A percentile compares a stretch with the other conserved stretches of the same genome.
These are phyloP conservation scores for rabbit (Oryctolagus cuniculus) DNA, from an alignment of 2,113 vertebrate genomes.

Conservation along the genomic window DNA sequence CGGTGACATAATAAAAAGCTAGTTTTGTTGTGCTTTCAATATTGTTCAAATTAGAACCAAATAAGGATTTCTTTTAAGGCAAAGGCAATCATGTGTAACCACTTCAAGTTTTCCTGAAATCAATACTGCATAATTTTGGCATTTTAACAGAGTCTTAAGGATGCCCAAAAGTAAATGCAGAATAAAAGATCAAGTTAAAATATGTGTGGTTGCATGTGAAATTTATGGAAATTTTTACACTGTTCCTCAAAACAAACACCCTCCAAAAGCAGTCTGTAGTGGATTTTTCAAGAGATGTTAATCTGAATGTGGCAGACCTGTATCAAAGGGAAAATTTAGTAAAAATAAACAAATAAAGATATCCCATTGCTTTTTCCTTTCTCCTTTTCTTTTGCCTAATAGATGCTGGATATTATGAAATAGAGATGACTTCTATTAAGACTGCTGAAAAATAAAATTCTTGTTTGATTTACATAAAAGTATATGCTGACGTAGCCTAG, in stretches of 20 bases:
- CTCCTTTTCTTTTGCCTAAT: background rate
- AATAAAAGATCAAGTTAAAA: constrained; percentile 71
- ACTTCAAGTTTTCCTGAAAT: constrained; percentile 78
- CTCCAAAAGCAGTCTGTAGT: constrained; percentile 20
- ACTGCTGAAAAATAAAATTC: background rate
- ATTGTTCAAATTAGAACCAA: constrained; percentile 72
- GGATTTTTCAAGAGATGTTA: background rate
- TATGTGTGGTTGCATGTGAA: constrained; percentile 72
- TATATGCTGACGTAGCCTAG: background rate
- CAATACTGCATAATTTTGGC: constrained; percentile 75
- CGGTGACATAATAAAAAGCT: constrained; percentile 74
- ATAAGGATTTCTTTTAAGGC: constrained; percentile 73
- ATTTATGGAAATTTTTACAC: constrained; percentile 69
- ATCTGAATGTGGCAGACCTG: background rate
- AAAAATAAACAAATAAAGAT: constrained; percentile 13
- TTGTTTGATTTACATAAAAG: background rate
- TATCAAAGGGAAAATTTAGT: constrained; percentile 17
- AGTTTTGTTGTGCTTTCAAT: constrained; percentile 57
- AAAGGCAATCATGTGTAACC: constrained; percentile 71
- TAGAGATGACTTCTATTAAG: background rate
- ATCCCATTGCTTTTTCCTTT: background rate
- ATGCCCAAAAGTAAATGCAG: constrained; percentile 64
- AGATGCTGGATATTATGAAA: background rate
- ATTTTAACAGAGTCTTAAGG: constrained; percentile 75
- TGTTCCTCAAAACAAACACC: constrained; percentile 58